Percentiles rank a stretch among this genome's conserved stretches.
These are phyloP conservation scores for Scleropages formosus DNA, from an alignment of 2,797 vertebrate genomes.

Conservation along the genomic window DNA sequence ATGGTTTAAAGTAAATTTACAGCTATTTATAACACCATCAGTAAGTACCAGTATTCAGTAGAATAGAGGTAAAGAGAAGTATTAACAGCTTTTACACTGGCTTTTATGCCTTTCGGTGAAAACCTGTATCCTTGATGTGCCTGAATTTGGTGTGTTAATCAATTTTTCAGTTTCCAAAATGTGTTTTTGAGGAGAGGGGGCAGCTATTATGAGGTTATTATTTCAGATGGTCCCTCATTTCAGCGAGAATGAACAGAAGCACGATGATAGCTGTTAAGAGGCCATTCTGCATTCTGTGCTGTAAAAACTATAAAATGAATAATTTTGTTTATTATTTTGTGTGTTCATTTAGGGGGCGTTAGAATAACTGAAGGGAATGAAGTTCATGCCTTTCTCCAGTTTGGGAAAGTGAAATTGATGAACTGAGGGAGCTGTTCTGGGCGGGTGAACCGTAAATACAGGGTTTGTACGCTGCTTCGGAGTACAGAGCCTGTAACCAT, in stretches of 20 bases:
- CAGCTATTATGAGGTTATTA: not conserved
- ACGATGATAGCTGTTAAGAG: not conserved
- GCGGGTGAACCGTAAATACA: not conserved
- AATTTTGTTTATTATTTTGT: not conserved
- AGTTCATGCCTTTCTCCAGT: conserved; percentile 36
- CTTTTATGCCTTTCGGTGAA: too few relatives aligned
- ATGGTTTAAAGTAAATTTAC: too few relatives aligned
- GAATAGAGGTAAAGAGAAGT: too few relatives aligned
- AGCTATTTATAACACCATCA: too few relatives aligned
- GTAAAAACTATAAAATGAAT: not conserved
- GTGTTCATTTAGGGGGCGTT: not conserved
- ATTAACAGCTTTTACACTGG: too few relatives aligned
- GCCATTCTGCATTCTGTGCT: not conserved
- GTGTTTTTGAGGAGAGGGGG: not conserved
- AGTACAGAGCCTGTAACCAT: conserved; percentile 13
- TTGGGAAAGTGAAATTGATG: not conserved
- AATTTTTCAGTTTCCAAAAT: too few relatives aligned
- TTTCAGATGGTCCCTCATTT: not conserved
- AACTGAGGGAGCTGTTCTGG: not conserved
- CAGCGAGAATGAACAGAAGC: not conserved
- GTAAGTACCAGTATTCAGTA: too few relatives aligned
- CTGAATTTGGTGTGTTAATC: too few relatives aligned
- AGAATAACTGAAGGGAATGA: conserved; percentile 32
- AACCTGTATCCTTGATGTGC: too few relatives aligned
- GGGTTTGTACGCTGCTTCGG: not conserved